Evolutionary conservation across 1,140 invertebrate species (phyloP), one percentile per base, ranked within the genome.

Genomic region (Plodia interpunctella): DNA sequence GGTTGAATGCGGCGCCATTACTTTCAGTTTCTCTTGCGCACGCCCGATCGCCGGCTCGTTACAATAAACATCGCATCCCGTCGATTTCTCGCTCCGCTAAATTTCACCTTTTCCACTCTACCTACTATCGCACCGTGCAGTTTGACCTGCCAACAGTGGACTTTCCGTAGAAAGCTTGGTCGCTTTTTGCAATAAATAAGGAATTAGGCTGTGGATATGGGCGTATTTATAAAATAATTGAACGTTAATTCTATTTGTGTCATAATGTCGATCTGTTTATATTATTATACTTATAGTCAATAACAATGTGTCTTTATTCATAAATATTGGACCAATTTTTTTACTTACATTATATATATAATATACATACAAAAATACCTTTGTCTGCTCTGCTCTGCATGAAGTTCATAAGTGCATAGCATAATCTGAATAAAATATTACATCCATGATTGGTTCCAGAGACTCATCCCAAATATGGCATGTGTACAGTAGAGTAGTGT

Each of bases 51-150:
- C 21, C 76, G 71, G 78, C 78, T 86, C 78, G 83, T 83, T 87
- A 88, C 86, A 87, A 87, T 87, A 88, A 86, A 85, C 82, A 85
- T 85, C 80, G 77, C 83, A 86, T 86, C 83, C 83, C 83, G 80
- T 76, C 82, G 84, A 88, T 88, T 88, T 88, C 86, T 88, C 83
- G 86, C 83, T 83, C 77, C 73, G 81, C 76, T 86, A 84, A 88
- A 82, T 88, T 88, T 87, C 83, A 86, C 83, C 83, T 87, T 88
- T 83, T 83, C 83, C 78, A 88, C 79, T 81, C 68, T 72, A 73
- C 71, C 69, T 71, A 73, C 71, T 81, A 84, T 83, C 63, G 63
- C 65, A 70, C 66, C 62, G 66, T 63, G 73, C 70, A 64, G 65
- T 74, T 73, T 76, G 76, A 79, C 77, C 74, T 72, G 78, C 65